These are phyloP conservation scores for Bellardia pandia DNA, from an alignment of 2,888 invertebrate species.

Conservation along the genomic window DNA sequence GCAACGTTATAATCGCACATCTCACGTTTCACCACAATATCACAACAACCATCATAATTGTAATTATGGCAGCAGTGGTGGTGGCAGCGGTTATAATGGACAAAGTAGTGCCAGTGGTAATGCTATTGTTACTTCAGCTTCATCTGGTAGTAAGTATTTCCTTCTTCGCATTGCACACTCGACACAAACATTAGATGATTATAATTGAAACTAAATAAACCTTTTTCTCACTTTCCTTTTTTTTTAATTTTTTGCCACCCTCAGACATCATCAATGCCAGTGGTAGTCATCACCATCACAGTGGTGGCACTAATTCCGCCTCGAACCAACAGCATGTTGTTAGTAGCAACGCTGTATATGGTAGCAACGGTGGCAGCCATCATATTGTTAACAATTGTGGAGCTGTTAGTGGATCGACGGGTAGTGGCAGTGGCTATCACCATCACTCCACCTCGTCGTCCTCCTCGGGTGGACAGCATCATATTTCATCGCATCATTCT, in stretches of 20 bases:
- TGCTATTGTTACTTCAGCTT: slow-evolving; percentile 77
- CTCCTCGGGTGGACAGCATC: slow-evolving; percentile 74
- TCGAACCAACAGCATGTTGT: slow-evolving; percentile 78
- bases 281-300: slow-evolving; percentile 79
- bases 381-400: slow-evolving; percentile 79
- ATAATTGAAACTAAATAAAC: slow-evolving; percentile 8
- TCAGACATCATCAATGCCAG: slow-evolving; percentile 78
- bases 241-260: slow-evolving; percentile 50
- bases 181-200: neutral
- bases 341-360: slow-evolving; percentile 76
- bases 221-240: slow-evolving; percentile 32
- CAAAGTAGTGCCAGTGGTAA: slow-evolving; percentile 74
- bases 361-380: slow-evolving; percentile 77
- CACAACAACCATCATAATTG: slow-evolving; percentile 83
- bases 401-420: slow-evolving; percentile 63
- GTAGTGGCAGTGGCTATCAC: slow-evolving; percentile 76
- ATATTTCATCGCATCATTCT: slow-evolving; percentile 74
- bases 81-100: slow-evolving; percentile 72
- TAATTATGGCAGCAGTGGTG: slow-evolving; percentile 79
- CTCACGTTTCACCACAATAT: slow-evolving; percentile 84
- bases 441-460: slow-evolving; percentile 77
- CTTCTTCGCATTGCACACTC: neutral
- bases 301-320: slow-evolving; percentile 74
- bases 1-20: slow-evolving; percentile 83
- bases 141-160: slow-evolving; percentile 80